Conservation (phyloP, 2,113 vertebrate genomes). For the Laterallus jamaicensis region DNA sequence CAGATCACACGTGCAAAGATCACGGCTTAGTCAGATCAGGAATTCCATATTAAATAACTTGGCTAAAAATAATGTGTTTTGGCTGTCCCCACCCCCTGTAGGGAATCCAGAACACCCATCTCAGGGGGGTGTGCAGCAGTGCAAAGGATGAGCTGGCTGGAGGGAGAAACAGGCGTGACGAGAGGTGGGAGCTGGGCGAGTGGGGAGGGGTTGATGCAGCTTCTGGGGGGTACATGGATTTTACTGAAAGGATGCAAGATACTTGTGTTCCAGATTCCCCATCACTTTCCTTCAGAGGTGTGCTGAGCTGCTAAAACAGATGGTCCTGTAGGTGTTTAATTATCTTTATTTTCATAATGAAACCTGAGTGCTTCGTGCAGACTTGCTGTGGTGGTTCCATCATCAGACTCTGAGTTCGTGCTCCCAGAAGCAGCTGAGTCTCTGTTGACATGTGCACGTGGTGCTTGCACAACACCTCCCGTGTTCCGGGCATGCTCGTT, state of each 20-base stretch:
- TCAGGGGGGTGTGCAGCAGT: not conserved
- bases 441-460: not conserved
- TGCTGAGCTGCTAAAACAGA: not conserved
- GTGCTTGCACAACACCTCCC: not conserved
- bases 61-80: not conserved
- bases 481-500: not conserved
- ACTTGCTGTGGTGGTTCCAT: not conserved
- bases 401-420: not conserved
- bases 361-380: not conserved
- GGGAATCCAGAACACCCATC: not conserved
- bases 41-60: conserved; percentile 20
- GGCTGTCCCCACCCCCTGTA: rapidly evolving
- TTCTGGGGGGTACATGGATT: not conserved
- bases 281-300: not conserved
- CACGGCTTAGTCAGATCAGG: not conserved
- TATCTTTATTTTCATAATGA: conserved; percentile 9
- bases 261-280: not conserved
- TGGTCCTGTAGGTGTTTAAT: conserved; percentile 8
- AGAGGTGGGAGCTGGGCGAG: not conserved
- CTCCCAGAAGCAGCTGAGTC: not conserved
- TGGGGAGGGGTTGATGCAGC: not conserved
- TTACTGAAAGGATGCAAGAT: not conserved
- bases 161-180: not conserved
- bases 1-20: conserved; percentile 4
- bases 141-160: not conserved